Evolutionary conservation across 2,113 vertebrate species (phyloP).

Genomic region (Felis catus): F.catus_Fca126_mat1.0 CM031420.1:37586001-37586500

Average conservation of each 20-base stretch:
- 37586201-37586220: background rate
- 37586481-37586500: background rate
- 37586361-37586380: background rate
- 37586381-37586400: background rate
- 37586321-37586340: background rate
- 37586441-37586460: background rate
- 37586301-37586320: background rate
- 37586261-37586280: background rate
- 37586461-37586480: background rate
- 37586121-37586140: background rate
- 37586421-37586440: background rate
- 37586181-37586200: background rate
- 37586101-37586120: background rate
- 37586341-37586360: background rate
- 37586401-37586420: background rate
- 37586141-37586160: background rate
- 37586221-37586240: background rate
- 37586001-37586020: background rate
- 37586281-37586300: background rate
- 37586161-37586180: background rate
- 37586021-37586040: conserved; percentile 39
- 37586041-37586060: conserved; percentile 14
- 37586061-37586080: conserved; percentile 42
- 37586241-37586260: background rate
- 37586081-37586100: background rate